Percentiles rank a stretch among this genome's conserved stretches.
Evolutionary conservation across 1,140 invertebrate genomes (phyloP).

Genomic region (Calephelis virginiensis): DNA sequence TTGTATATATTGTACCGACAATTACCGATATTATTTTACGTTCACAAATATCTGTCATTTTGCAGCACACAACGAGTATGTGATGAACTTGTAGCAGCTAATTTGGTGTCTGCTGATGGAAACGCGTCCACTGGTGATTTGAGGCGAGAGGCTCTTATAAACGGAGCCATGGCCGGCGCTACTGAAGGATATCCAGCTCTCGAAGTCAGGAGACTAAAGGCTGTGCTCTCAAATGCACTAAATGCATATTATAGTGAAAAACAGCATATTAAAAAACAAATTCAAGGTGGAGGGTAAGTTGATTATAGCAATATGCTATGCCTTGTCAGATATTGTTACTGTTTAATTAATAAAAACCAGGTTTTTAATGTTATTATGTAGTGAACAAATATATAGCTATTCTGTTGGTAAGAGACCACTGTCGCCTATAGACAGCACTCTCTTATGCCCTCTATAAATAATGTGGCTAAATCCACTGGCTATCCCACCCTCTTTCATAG

Average conservation of each 20-base stretch:
- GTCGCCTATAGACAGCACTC: too few relatives aligned
- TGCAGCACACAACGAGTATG: constrained; percentile 68
- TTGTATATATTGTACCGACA: too few relatives aligned
- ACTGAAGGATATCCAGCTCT: constrained; percentile 61
- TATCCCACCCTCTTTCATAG: too few relatives aligned
- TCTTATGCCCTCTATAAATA: too few relatives aligned
- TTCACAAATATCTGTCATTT: constrained; percentile 3
- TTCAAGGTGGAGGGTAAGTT: constrained; percentile 79
- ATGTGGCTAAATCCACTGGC: too few relatives aligned
- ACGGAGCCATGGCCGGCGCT: constrained; percentile 66
- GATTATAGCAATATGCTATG: too few relatives aligned
- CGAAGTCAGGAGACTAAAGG: constrained; percentile 55
- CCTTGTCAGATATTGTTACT: too few relatives aligned
- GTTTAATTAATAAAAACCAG: neutral
- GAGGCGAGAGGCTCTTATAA: constrained; percentile 60
- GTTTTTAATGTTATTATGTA: neutral
- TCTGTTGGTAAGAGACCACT: too few relatives aligned
- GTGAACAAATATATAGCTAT: too few relatives aligned
- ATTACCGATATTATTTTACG: too few relatives aligned
- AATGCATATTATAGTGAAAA: constrained; percentile 95
- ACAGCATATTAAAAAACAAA: constrained; percentile 96
- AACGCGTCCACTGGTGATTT: constrained; percentile 55
- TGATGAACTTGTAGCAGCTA: constrained; percentile 61
- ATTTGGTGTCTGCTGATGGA: constrained; percentile 56
- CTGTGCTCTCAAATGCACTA: constrained; percentile 80